Evolutionary conservation across 2,113 vertebrate genomes (phyloP).

Genomic region (Lathamus discolor): DNA sequence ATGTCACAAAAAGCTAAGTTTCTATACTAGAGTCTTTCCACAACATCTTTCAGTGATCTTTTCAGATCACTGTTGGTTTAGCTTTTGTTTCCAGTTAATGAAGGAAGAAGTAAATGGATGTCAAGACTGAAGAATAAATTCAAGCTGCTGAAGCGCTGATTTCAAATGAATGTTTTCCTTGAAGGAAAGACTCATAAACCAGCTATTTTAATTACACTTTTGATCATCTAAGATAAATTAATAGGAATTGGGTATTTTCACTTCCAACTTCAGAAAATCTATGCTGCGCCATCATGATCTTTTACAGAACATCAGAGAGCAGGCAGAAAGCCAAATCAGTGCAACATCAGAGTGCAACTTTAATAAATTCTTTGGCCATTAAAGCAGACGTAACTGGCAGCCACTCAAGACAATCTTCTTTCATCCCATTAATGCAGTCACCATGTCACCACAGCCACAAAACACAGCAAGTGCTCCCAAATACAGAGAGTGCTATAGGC

Average conservation of each 20-base stretch:
- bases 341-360: background rate
- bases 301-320: background rate
- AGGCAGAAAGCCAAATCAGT: slow-evolving; percentile 39
- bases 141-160: background rate
- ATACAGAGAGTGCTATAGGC: background rate
- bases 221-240: slow-evolving; percentile 29
- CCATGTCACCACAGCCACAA: background rate
- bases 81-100: background rate
- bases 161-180: background rate
- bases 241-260: slow-evolving; percentile 8
- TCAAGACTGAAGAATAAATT: background rate
- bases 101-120: background rate
- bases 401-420: slow-evolving; percentile 44
- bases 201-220: slow-evolving; percentile 7
- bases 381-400: background rate
- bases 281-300: background rate
- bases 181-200: slow-evolving; percentile 1
- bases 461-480: slow-evolving; percentile 8
- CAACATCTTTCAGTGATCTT: background rate
- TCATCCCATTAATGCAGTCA: slow-evolving; percentile 40
- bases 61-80: background rate
- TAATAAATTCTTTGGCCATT: slow-evolving; percentile 54
- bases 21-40: background rate
- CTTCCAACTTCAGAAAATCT: slow-evolving; percentile 1
- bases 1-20: background rate